Percentiles rank a stretch among this genome's conserved stretches.
These are phyloP conservation scores for Echinarachnius parma DNA, from an alignment of 53 echinoderm and acorn worm species.

Conservation along the genomic window DNA sequence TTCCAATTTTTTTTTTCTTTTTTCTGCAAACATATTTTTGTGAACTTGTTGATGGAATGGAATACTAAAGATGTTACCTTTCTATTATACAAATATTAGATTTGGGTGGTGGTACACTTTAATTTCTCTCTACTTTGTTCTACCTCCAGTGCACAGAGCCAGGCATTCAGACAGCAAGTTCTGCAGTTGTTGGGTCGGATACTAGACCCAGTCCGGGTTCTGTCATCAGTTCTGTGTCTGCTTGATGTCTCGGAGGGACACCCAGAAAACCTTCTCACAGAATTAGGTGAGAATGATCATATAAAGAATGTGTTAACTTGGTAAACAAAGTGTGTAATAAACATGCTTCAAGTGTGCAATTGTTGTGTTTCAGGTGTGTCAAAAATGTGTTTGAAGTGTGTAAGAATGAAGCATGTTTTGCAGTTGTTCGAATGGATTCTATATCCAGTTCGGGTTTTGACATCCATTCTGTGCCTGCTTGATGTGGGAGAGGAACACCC, in stretches of 20 bases:
- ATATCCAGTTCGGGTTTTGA: conserved; percentile 56
- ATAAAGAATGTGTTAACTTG: too few relatives aligned
- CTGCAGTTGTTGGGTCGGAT: conserved; percentile 42
- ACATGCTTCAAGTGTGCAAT: too few relatives aligned
- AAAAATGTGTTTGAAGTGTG: too few relatives aligned
- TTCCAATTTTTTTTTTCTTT: too few relatives aligned
- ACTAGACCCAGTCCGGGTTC: conserved; percentile 56
- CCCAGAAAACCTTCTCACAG: conserved; percentile 67
- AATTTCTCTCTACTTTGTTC: too few relatives aligned
- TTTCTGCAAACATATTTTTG: too few relatives aligned
- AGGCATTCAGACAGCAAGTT: conserved; percentile 46
- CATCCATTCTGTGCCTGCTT: conserved; percentile 47
- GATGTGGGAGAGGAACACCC: conserved; percentile 80
- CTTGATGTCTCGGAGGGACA: conserved; percentile 77
- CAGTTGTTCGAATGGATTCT: conserved; percentile 42
- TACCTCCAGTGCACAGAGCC: background rate
- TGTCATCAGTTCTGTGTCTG: conserved; percentile 43
- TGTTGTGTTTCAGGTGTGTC: too few relatives aligned
- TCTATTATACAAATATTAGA: too few relatives aligned
- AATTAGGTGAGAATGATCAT: conserved; percentile 64
- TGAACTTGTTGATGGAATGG: too few relatives aligned
- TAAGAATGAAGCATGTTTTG: conserved; percentile 49
- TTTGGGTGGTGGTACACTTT: too few relatives aligned
- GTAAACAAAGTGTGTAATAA: too few relatives aligned
- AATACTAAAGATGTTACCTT: too few relatives aligned